phyloP scores from a whole-genome alignment of 2,113 vertebrate genomes.

The Pseudonaja textilis region DNA sequence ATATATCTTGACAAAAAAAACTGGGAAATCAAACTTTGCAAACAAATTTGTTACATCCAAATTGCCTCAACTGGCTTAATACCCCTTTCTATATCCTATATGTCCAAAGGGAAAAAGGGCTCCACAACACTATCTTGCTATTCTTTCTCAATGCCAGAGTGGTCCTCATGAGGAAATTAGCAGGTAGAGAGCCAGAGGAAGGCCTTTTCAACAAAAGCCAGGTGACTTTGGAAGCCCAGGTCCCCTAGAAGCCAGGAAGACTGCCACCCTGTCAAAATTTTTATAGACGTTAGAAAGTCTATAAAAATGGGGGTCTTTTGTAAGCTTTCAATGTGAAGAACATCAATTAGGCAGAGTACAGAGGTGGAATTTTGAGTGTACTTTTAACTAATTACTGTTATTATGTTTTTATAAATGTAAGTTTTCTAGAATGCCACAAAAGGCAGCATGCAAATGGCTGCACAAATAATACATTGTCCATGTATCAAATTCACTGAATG shows the following conservation, averaged over 20 bases:
- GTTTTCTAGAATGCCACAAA: not conserved
- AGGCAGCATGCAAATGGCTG: not conserved
- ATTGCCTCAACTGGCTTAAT: not conserved
- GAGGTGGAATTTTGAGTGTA: not conserved
- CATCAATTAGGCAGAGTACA: not conserved
- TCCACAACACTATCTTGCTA: not conserved
- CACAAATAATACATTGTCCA: not conserved
- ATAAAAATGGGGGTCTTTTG: not conserved
- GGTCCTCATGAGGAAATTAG: not conserved
- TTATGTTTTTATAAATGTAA: not conserved
- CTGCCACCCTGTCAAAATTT: not conserved
- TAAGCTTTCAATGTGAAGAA: not conserved
- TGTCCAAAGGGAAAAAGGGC: not conserved
- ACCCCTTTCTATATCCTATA: not conserved
- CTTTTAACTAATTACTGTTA: not conserved
- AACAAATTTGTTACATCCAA: not conserved
- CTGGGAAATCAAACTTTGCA: not conserved
- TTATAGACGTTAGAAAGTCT: not conserved
- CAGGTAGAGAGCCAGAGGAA: not conserved
- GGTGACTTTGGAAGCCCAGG: not conserved
- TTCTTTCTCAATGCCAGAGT: not conserved
- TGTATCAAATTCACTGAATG: not conserved
- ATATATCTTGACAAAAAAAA: not conserved
- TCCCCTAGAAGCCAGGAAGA: not conserved
- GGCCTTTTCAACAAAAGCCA: not conserved